phyloP scores from a whole-genome alignment of 2,888 invertebrate species.

The Masnerella sp. region DNA sequence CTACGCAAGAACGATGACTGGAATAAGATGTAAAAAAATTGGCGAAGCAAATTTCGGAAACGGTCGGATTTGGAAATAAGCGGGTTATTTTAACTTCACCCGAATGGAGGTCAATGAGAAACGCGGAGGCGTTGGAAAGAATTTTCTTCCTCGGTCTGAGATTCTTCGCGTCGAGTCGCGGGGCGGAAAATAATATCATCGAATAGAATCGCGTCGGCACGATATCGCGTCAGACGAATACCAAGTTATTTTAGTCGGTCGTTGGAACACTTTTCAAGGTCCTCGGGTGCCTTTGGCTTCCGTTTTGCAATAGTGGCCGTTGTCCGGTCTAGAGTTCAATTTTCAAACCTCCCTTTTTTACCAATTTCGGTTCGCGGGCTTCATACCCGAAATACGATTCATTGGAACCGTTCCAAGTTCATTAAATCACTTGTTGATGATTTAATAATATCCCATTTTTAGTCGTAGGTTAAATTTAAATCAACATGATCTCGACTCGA shows the following conservation, averaged over 20 bases:
- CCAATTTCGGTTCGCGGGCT: neutral
- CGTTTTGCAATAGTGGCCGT: conserved; percentile 24
- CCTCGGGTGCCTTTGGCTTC: conserved; percentile 25
- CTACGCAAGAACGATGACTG: too few species aligned
- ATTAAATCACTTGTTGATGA: too few species aligned
- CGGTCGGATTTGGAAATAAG: conserved; percentile 24
- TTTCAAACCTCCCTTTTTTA: conserved; percentile 10
- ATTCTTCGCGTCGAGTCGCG: conserved; percentile 13
- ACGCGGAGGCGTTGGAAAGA: conserved; percentile 46
- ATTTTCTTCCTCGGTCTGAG: conserved; percentile 32
- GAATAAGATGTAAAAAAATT: too few species aligned
- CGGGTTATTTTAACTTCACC: conserved; percentile 34
- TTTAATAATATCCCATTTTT: too few species aligned
- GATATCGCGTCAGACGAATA: neutral
- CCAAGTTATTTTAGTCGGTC: conserved; percentile 36
- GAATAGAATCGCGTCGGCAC: conserved; percentile 7
- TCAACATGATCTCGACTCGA: too few species aligned
- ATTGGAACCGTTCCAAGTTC: neutral
- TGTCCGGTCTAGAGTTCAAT: conserved; percentile 17
- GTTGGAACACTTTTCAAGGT: conserved; percentile 50
- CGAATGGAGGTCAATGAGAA: conserved; percentile 53
- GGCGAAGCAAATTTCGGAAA: conserved; percentile 26
- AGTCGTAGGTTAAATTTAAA: too few species aligned
- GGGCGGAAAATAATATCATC: conserved; percentile 32
- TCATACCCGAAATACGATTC: too few species aligned